Percentiles rank a stretch among this genome's conserved stretches.
phyloP scores from a whole-genome alignment of 2,888 invertebrate genomes.

The Automeris io region DNA sequence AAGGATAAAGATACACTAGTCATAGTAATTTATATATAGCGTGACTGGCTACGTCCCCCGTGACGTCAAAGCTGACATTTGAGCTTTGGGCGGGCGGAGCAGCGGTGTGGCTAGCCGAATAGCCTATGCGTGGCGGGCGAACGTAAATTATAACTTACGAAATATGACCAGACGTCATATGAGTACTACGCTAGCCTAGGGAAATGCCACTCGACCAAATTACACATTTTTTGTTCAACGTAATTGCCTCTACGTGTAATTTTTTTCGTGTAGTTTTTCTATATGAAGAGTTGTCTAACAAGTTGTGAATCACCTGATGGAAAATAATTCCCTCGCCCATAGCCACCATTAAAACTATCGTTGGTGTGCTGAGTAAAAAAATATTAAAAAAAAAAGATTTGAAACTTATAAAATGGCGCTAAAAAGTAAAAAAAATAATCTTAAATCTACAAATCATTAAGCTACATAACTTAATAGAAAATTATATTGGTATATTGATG shows the following conservation, averaged over 20 bases:
- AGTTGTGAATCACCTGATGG: too few relatives aligned
- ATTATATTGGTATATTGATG: too few relatives aligned
- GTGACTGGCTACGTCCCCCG: constrained; percentile 35
- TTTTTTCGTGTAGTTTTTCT: too few relatives aligned
- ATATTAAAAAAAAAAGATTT: too few relatives aligned
- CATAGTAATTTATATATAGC: constrained; percentile 49
- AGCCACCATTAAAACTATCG: too few relatives aligned
- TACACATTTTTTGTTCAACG: not conserved
- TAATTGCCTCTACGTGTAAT: not conserved
- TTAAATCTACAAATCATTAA: too few relatives aligned
- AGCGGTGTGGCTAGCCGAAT: constrained; percentile 9
- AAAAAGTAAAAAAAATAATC: too few relatives aligned
- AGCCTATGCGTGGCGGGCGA: constrained; percentile 4
- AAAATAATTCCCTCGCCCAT: too few relatives aligned
- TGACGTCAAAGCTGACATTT: constrained; percentile 74
- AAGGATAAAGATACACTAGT: constrained; percentile 12
- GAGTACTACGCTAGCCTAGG: constrained; percentile 11
- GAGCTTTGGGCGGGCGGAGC: constrained; percentile 19
- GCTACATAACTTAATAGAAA: too few relatives aligned
- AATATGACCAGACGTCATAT: not conserved
- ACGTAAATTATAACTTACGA: constrained; percentile 8
- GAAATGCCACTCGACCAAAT: not conserved
- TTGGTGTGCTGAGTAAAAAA: too few relatives aligned
- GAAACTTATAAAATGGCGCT: too few relatives aligned
- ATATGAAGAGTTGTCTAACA: too few relatives aligned